These are phyloP conservation scores for Saimiri boliviensis DNA, from an alignment of 2,113 vertebrate species.

Conservation along the genomic window DNA sequence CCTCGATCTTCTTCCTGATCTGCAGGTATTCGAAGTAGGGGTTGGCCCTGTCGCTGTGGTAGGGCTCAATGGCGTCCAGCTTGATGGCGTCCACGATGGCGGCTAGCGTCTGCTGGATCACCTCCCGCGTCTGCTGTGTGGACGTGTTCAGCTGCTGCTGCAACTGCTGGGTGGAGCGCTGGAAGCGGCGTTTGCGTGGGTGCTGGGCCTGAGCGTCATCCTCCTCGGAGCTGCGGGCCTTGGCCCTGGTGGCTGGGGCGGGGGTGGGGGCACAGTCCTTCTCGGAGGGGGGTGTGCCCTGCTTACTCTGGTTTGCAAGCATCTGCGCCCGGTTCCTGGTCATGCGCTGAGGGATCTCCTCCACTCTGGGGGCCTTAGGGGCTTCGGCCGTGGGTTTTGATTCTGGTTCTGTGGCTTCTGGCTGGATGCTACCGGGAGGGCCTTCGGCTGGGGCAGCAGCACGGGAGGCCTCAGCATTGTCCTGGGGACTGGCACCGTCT, in stretches of 20 bases:
- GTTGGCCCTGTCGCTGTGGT: conserved; percentile 98
- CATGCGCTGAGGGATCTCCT: conserved; percentile 96
- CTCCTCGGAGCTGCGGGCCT: conserved; percentile 91
- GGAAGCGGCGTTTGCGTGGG: conserved; percentile 95
- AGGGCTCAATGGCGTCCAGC: conserved; percentile 97
- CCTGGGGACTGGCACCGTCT: neutral
- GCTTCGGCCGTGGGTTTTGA: conserved; percentile 88
- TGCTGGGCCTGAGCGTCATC: conserved; percentile 96
- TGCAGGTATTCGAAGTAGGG: conserved; percentile 99
- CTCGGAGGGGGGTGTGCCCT: conserved; percentile 87
- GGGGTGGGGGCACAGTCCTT: conserved; percentile 87
- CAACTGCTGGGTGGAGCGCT: conserved; percentile 92
- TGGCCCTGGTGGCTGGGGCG: conserved; percentile 86
- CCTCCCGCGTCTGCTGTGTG: conserved; percentile 96
- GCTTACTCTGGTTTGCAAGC: conserved; percentile 94
- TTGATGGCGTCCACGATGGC: conserved; percentile 99
- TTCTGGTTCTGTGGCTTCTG: conserved; percentile 85
- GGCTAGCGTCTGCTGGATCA: conserved; percentile 98
- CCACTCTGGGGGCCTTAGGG: conserved; percentile 91
- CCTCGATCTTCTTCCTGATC: conserved; percentile 98
- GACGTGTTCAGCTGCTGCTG: conserved; percentile 94
- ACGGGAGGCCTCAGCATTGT: fast-evolving
- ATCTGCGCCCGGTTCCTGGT: conserved; percentile 96
- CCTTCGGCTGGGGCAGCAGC: conserved; percentile 74
- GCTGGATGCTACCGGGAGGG: conserved; percentile 74